Conservation (phyloP, 2,888 invertebrate species). For the Sminthurides aquaticus region DNA sequence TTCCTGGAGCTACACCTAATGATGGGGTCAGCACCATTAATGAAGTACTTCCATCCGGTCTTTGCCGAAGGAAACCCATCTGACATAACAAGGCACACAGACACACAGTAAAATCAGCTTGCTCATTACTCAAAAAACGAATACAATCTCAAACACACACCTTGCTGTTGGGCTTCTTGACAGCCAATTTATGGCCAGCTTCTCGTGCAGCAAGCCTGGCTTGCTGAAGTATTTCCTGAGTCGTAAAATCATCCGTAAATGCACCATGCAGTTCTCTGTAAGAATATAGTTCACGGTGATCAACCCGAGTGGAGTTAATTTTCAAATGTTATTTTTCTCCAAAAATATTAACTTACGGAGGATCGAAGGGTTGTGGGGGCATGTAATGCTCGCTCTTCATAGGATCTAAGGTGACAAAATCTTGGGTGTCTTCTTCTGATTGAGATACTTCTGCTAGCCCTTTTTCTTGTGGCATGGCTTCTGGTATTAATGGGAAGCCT, state of each 20-base stretch:
- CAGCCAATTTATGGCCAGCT: constrained; percentile 58
- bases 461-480: constrained; percentile 49
- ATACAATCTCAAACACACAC: constrained; percentile 36
- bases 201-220: constrained; percentile 63
- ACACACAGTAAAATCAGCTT: not conserved
- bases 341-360: constrained; percentile 39
- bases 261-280: constrained; percentile 60
- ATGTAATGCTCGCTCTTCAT: constrained; percentile 41
- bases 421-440: constrained; percentile 53
- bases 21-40: constrained; percentile 73
- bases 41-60: constrained; percentile 80
- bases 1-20: constrained; percentile 61
- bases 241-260: constrained; percentile 64
- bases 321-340: too few relatives aligned
- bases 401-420: constrained; percentile 37
- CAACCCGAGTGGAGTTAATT: too few relatives aligned
- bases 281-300: too few relatives aligned
- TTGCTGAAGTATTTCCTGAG: constrained; percentile 69
- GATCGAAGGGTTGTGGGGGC: constrained; percentile 42
- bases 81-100: constrained; percentile 44
- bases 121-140: not conserved
- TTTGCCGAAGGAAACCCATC: constrained; percentile 80
- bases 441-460: constrained; percentile 49
- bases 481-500: constrained; percentile 63
- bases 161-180: constrained; percentile 51